Evolutionary conservation across 2,113 vertebrate genomes (phyloP).

Genomic region (Podarcis raffonei): DNA sequence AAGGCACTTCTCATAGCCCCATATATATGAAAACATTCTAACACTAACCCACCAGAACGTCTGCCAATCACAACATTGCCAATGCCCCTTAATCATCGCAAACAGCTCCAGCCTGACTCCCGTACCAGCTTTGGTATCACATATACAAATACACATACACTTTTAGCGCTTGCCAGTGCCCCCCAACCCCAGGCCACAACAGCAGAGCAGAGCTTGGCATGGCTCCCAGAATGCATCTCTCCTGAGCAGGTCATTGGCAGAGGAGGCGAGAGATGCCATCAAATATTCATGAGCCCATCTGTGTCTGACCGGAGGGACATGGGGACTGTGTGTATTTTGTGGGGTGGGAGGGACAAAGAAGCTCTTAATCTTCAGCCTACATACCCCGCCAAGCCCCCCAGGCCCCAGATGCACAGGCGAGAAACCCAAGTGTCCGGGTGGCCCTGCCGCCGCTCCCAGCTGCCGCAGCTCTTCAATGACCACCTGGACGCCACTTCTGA

Average conservation of each 20-base stretch:
- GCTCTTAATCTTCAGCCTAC: not conserved
- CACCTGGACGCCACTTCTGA: conserved; percentile 70
- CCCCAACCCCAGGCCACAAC: not conserved
- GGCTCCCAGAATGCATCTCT: conserved; percentile 17
- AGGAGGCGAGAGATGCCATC: conserved; percentile 1
- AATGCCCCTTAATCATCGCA: not conserved
- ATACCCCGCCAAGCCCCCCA: not conserved
- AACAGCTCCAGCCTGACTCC: not conserved
- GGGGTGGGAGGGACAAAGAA: not conserved
- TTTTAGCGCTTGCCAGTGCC: not conserved
- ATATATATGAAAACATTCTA: not conserved
- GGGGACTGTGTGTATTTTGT: not conserved
- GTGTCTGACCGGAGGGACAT: not conserved
- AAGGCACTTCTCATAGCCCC: not conserved
- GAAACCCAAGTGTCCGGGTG: conserved; percentile 53
- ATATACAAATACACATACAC: not conserved
- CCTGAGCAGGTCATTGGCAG: not conserved
- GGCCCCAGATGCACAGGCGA: conserved; percentile 8
- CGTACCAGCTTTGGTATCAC: not conserved
- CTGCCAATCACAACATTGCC: not conserved
- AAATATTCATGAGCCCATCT: conserved; percentile 39
- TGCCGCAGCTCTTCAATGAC: conserved; percentile 73
- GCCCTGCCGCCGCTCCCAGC: conserved; percentile 61
- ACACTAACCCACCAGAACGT: not conserved
- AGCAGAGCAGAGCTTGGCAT: not conserved